Percentiles rank a stretch among this genome's conserved stretches.
Conservation (phyloP, 2,797 vertebrate species). For the Platalea minor region DNA sequence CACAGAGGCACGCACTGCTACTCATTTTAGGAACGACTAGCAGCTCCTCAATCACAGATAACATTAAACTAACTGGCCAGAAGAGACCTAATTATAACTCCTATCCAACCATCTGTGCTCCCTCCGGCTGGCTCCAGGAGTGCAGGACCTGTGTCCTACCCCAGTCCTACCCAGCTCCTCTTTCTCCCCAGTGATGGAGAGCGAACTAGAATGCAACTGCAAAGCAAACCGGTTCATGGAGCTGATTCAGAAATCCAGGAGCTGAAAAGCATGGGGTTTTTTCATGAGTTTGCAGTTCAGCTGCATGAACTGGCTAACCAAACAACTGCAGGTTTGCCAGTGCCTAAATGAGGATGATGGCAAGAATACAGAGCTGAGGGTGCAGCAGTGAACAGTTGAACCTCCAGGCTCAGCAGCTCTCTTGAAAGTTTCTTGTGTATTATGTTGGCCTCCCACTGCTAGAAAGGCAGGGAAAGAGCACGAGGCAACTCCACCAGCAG, state of each 20-base stretch:
- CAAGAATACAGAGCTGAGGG: neutral
- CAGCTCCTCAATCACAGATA: neutral
- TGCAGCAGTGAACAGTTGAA: neutral
- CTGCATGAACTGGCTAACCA: neutral
- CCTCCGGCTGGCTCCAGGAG: neutral
- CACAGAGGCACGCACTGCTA: neutral
- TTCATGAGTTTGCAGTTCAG: neutral
- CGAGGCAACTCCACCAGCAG: neutral
- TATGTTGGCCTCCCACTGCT: neutral
- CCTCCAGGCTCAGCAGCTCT: neutral
- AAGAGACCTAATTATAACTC: neutral
- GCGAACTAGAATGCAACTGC: neutral
- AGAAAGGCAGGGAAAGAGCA: neutral
- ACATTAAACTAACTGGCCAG: neutral
- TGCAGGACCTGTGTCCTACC: too few species aligned
- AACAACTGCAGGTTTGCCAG: neutral
- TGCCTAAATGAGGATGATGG: rapidly evolving
- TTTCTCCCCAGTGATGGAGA: neutral
- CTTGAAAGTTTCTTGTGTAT: neutral
- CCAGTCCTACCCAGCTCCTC: neutral
- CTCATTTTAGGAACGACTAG: neutral
- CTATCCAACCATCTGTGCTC: neutral
- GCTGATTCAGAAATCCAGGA: neutral
- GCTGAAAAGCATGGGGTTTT: neutral
- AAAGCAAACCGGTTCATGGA: neutral